Base-by-base conservation (phyloP, 2,888 invertebrate genomes). In the Eristalinus sepulchralis region DNA sequence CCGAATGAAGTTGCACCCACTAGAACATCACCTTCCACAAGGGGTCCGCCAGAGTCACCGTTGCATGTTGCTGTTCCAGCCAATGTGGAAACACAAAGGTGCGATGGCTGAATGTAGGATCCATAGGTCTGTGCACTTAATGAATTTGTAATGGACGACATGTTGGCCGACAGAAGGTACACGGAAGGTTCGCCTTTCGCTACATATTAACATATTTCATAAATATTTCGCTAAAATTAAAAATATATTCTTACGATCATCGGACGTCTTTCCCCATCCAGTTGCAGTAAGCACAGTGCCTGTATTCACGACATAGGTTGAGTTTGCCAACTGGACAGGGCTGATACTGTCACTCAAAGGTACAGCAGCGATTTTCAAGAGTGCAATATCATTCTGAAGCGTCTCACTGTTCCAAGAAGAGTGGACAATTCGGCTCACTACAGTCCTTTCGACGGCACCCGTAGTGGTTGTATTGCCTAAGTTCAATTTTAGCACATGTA, bases 101-200 rank as follows among this genome's bases (percentile, higher is more conserved):
- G 90, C 9, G 88, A 71, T 2, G 68, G n/a, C 0, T 83, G 88
- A 53, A 91, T 76, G 70, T 55, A 88, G 0, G 59, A 2, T 10
- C 55, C 88, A 34, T 86, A 92, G 59, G 88, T 88, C 0, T 2
- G 3, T 9, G 20, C 33, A 87, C 92, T 91, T 0, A 9, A 27
- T 0, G 8, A 2, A 76, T 91, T 92, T 0, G 89, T 47, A 67
- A 90, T 89, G 36, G 90, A 78, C 17, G 68, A 57, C 87, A 91
- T 6, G 11, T 27, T 5, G 5, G 27, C 27, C 5, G 27, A 27
- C 27, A 27, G 5, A 27, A 27, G 27, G n/a, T n/a, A n/a, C n/a
- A n/a, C n/a, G n/a, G n/a, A n/a, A n/a, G n/a, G n/a, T n/a, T n/a
- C n/a, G n/a, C n/a, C n/a, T n/a, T n/a, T n/a, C n/a, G n/a, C n/a